Conservation (phyloP, 2,113 vertebrate genomes). For the Pavo muticus region DNA sequence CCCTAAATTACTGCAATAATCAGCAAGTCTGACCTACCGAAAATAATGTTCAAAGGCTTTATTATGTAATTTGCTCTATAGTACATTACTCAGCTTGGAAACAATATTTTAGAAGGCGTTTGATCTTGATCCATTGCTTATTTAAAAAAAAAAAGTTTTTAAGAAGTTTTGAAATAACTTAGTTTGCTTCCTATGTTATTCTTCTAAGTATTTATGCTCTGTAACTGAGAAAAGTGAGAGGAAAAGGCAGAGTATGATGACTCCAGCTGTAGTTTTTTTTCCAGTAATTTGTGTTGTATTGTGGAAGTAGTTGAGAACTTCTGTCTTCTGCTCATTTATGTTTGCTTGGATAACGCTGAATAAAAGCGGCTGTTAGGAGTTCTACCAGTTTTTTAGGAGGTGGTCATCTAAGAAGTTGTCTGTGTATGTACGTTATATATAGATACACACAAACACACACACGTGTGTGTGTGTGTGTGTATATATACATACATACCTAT, state of each 20-base stretch:
- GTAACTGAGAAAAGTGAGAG: neutral
- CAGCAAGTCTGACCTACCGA: slow-evolving; percentile 1
- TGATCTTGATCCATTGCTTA: slow-evolving; percentile 15
- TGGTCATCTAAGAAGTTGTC: neutral
- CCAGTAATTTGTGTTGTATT: neutral
- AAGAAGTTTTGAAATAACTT: neutral
- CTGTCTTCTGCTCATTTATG: neutral
- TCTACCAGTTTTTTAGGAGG: neutral
- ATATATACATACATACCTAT: neutral
- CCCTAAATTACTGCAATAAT: slow-evolving; percentile 25
- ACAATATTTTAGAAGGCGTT: neutral
- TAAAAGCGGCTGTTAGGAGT: slow-evolving; percentile 3
- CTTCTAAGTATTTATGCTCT: slow-evolving; percentile 22
- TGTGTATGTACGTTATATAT: too few species aligned
- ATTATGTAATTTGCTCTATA: neutral
- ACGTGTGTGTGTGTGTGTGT: too few species aligned
- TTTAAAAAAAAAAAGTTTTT: neutral
- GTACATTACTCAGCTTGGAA: slow-evolving; percentile 10
- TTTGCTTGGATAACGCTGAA: slow-evolving; percentile 17
- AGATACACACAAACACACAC: neutral
- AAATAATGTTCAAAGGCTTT: neutral
- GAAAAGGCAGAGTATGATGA: slow-evolving; percentile 12
- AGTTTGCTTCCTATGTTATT: neutral
- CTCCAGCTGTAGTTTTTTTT: neutral
- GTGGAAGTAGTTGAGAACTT: neutral